Conservation (phyloP, 2,113 vertebrate genomes). For the Cryptotis parvus region DNA sequence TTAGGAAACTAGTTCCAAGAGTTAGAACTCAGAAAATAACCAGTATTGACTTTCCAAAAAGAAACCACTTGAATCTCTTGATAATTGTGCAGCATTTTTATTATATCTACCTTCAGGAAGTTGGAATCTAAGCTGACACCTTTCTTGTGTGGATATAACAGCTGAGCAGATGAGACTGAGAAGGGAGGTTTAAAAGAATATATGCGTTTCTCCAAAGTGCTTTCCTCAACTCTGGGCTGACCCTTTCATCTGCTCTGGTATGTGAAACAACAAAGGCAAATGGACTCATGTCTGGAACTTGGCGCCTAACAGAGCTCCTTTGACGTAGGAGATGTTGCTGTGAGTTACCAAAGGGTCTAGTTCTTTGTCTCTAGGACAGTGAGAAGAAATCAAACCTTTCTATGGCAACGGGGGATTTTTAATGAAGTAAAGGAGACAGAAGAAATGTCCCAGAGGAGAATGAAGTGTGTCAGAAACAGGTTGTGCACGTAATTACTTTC, state of each 20-base stretch:
- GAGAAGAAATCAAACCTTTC: slow-evolving; percentile 68
- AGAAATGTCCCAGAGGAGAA: slow-evolving; percentile 71
- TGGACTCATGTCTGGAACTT: rapidly evolving
- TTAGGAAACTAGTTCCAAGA: neutral
- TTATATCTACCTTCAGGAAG: neutral
- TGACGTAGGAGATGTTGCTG: neutral
- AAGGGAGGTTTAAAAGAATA: neutral
- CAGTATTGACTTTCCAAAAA: neutral
- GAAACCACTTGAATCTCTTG: slow-evolving; percentile 5
- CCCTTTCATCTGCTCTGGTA: neutral
- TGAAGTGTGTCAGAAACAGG: slow-evolving; percentile 84
- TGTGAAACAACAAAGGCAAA: neutral
- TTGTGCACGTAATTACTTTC: slow-evolving; percentile 87
- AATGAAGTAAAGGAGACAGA: slow-evolving; percentile 82
- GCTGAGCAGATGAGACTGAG: neutral
- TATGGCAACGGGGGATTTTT: slow-evolving; percentile 69
- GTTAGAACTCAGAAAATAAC: neutral
- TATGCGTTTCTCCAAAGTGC: neutral
- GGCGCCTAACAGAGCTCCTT: neutral
- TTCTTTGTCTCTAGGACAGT: slow-evolving; percentile 14
- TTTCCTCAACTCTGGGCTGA: neutral
- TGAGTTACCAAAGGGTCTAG: neutral
- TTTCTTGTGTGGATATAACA: slow-evolving; percentile 32
- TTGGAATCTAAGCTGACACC: neutral
- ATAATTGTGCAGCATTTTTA: neutral